Evolutionary conservation across 1,140 invertebrate genomes (phyloP).

Genomic region (Thaumatotibia leucotreta): DNA sequence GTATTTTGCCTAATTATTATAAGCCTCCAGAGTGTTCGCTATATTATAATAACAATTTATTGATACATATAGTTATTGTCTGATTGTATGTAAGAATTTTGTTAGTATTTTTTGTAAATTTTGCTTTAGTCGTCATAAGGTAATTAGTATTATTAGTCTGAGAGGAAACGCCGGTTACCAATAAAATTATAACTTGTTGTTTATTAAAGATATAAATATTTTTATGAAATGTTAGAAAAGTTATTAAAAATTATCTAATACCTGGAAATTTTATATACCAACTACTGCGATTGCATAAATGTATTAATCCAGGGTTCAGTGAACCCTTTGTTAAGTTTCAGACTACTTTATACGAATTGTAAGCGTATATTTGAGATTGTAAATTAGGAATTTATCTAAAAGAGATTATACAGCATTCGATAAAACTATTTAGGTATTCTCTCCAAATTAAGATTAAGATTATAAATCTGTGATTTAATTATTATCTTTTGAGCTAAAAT

Average conservation of each 20-base stretch:
- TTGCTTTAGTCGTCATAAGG: constrained; percentile 64
- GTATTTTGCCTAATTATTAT: constrained; percentile 36
- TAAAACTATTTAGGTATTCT: constrained; percentile 35
- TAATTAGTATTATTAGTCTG: constrained; percentile 74
- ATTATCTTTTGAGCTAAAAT: constrained; percentile 64
- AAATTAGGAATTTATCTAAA: constrained; percentile 44
- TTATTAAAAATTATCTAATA: constrained; percentile 61
- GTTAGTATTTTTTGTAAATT: constrained; percentile 60
- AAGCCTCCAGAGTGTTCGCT: constrained; percentile 69
- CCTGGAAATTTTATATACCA: constrained; percentile 43
- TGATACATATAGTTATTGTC: constrained; percentile 40
- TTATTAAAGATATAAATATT: constrained; percentile 73
- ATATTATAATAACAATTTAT: constrained; percentile 49
- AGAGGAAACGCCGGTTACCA: constrained; percentile 75
- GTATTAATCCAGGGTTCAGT: constrained; percentile 47
- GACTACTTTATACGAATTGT: constrained; percentile 57
- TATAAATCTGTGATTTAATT: constrained; percentile 67
- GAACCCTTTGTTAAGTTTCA: constrained; percentile 63
- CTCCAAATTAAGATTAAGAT: constrained; percentile 53
- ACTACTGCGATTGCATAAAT: constrained; percentile 59
- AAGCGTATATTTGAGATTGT: constrained; percentile 56
- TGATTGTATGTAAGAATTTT: constrained; percentile 59
- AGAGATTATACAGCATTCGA: constrained; percentile 25
- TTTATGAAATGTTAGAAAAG: constrained; percentile 71
- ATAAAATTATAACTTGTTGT: constrained; percentile 74